Conservation (phyloP, 2,888 invertebrate genomes). For the Liposcelis brunnea region DNA sequence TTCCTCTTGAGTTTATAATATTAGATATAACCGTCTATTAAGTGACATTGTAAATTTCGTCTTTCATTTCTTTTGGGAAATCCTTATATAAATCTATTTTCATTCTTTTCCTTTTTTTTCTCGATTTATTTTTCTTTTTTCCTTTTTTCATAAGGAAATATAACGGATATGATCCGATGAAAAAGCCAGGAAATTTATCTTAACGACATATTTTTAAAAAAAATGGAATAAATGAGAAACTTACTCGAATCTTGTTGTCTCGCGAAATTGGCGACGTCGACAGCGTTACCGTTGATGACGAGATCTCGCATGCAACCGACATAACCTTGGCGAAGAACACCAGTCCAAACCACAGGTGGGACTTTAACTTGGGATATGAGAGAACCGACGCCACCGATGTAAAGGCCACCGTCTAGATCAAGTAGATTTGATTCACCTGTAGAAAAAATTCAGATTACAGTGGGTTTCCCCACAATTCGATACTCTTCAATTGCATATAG, state of each 20-base stretch:
- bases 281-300: slow-evolving; percentile 68
- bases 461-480: slow-evolving; percentile 5
- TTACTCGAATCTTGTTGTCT: slow-evolving; percentile 77
- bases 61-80: too few species aligned
- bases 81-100: too few species aligned
- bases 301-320: slow-evolving; percentile 88
- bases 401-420: slow-evolving; percentile 74
- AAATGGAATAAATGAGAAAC: too few species aligned
- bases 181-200: too few species aligned
- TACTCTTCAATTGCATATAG: not conserved
- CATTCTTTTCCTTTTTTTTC: too few species aligned
- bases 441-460: slow-evolving; percentile 15
- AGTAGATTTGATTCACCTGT: slow-evolving; percentile 70
- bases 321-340: slow-evolving; percentile 72
- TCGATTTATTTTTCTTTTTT: too few species aligned
- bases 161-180: too few species aligned
- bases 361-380: slow-evolving; percentile 52
- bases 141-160: too few species aligned
- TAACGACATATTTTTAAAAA: too few species aligned
- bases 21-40: too few species aligned
- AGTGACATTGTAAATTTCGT: too few species aligned
- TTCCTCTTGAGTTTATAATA: too few species aligned
- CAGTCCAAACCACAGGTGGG: slow-evolving; percentile 81
- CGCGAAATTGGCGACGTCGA: slow-evolving; percentile 77
- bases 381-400: slow-evolving; percentile 73